phyloP scores from a whole-genome alignment of 2,797 vertebrate species.

The Cuniculus paca region DNA sequence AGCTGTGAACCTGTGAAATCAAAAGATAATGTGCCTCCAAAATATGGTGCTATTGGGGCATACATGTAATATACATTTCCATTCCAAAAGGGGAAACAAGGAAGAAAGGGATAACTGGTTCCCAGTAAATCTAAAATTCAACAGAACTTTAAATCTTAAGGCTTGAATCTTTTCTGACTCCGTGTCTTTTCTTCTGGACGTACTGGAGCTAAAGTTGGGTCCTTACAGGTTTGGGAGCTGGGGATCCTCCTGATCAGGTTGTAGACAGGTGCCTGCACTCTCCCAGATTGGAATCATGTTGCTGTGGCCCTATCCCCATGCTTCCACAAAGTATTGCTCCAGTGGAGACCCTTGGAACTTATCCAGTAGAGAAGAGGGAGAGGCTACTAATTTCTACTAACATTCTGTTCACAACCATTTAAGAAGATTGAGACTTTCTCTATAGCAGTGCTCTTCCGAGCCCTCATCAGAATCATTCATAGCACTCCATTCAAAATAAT shows the following conservation, averaged over 20 bases:
- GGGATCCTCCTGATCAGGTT: background rate
- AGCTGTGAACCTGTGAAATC: background rate
- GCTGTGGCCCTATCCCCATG: too few relatives aligned
- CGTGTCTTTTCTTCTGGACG: background rate
- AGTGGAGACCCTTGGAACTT: background rate
- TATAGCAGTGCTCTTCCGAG: background rate
- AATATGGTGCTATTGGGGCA: background rate
- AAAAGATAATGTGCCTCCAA: background rate
- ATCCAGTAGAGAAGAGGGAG: background rate
- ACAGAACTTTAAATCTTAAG: background rate
- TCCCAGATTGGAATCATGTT: background rate
- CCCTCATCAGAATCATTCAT: background rate
- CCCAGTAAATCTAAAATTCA: background rate
- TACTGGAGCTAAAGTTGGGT: background rate
- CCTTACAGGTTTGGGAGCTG: too few relatives aligned
- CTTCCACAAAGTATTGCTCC: background rate
- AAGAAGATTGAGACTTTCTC: background rate
- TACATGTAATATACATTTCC: background rate
- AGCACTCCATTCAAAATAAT: background rate
- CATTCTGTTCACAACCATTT: background rate
- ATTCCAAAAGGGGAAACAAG: background rate
- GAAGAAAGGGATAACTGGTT: background rate
- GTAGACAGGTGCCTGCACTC: background rate
- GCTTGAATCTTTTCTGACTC: background rate
- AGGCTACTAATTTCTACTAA: background rate